Evolutionary conservation across 2,797 vertebrate species (phyloP).

Genomic region (Clamator glandarius): DNA sequence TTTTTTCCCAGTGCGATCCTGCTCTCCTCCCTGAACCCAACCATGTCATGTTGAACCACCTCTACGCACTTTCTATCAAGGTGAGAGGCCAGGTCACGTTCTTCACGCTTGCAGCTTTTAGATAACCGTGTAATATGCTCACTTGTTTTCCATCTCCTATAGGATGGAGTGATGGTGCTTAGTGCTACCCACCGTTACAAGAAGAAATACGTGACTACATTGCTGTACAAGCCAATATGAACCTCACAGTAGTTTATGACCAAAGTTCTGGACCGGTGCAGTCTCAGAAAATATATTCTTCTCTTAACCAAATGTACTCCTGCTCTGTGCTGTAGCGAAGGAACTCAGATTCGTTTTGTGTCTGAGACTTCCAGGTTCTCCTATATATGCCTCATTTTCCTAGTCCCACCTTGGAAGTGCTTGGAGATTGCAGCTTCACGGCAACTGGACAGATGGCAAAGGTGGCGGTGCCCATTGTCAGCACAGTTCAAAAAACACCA

Average conservation of each 20-base stretch:
- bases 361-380: slow-evolving; percentile 48
- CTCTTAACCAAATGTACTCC: slow-evolving; percentile 11
- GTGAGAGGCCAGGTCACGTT: slow-evolving; percentile 69
- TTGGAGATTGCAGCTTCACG: slow-evolving; percentile 39
- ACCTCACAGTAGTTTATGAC: neutral
- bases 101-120: neutral
- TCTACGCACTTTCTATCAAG: slow-evolving; percentile 98
- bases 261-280: neutral
- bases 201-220: slow-evolving; percentile 97
- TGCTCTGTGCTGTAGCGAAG: slow-evolving; percentile 45
- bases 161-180: slow-evolving; percentile 99
- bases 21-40: slow-evolving; percentile 96
- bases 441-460: neutral
- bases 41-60: slow-evolving; percentile 97
- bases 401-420: slow-evolving; percentile 33
- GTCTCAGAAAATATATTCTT: neutral
- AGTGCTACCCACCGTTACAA: slow-evolving; percentile 97
- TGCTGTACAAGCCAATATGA: slow-evolving; percentile 98
- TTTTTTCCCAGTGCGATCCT: slow-evolving; percentile 87
- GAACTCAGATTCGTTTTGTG: slow-evolving; percentile 41
- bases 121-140: neutral
- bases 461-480: neutral
- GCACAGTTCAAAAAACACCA: neutral
- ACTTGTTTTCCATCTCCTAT: slow-evolving; percentile 36
- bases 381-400: slow-evolving; percentile 49